Percentiles rank a stretch among this genome's conserved stretches.
Conservation (phyloP, 1,140 invertebrate species). For the Zelostemma sp. region DNA sequence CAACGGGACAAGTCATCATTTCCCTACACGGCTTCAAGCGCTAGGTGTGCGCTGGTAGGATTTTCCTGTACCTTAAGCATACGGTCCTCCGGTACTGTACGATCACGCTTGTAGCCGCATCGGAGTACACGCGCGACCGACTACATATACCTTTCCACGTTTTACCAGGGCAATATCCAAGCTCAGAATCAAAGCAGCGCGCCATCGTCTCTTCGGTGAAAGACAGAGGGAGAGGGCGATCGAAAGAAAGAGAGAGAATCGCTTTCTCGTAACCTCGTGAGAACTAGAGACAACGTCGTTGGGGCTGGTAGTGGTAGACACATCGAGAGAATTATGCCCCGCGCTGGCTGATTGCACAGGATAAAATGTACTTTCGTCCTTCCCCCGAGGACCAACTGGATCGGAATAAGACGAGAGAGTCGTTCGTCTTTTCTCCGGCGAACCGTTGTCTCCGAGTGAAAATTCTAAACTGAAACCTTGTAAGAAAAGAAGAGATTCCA, state of each 20-base stretch:
- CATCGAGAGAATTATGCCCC: conserved; percentile 17
- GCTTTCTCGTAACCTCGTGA: conserved; percentile 61
- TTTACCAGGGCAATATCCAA: conserved; percentile 7
- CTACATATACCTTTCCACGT: conserved; percentile 7
- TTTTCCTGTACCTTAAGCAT: too few relatives aligned
- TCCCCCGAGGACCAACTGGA: conserved; percentile 1
- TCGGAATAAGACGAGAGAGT: conserved; percentile 1
- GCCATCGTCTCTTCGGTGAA: conserved; percentile 11
- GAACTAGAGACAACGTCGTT: conserved; percentile 45
- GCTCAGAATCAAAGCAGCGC: conserved; percentile 7
- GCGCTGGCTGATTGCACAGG: conserved; percentile 11
- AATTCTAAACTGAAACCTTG: too few relatives aligned
- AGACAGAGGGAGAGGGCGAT: conserved; percentile 10
- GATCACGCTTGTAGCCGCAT: conserved; percentile 8
- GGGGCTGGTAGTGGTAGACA: conserved; percentile 13
- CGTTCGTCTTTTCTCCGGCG: conserved; percentile 1
- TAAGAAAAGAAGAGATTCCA: too few relatives aligned
- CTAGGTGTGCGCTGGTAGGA: conserved; percentile 9
- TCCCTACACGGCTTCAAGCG: conserved; percentile 1
- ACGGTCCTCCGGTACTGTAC: conserved; percentile 6
- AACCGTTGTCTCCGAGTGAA: too few relatives aligned
- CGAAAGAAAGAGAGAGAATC: conserved; percentile 33
- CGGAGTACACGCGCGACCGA: conserved; percentile 2
- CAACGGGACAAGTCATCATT: background rate
- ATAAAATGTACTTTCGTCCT: conserved; percentile 18